Evolutionary conservation across 2,113 vertebrate species (phyloP).

Genomic region (Morphnarchus princeps): DNA sequence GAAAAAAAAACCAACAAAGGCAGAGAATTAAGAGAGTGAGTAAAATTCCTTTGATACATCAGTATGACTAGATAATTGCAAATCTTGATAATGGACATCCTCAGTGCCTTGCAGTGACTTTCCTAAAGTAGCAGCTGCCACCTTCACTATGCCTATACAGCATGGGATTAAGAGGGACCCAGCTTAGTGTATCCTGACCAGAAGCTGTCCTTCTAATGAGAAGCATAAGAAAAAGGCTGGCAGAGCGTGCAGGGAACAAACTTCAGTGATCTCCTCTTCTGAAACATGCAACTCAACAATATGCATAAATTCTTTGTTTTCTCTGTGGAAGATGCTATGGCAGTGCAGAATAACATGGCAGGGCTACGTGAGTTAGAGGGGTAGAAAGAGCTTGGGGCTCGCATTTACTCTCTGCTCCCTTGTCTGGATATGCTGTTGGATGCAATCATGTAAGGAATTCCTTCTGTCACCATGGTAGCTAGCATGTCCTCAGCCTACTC

Average conservation of each 20-base stretch:
- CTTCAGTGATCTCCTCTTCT: background rate
- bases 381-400: background rate
- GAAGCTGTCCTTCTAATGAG: background rate
- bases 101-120: background rate
- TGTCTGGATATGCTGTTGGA: background rate
- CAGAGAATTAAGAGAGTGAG: background rate
- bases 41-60: background rate
- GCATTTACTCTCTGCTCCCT: background rate
- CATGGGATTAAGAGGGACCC: background rate
- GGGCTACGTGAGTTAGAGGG: accelerated
- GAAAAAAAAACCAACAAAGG: background rate
- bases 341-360: background rate
- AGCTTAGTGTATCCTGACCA: background rate
- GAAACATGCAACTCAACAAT: background rate
- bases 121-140: background rate
- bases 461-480: background rate
- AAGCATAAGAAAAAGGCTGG: background rate
- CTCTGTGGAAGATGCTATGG: background rate
- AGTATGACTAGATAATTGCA: background rate
- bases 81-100: background rate
- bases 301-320: background rate
- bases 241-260: background rate
- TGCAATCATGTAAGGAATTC: background rate
- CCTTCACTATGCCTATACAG: background rate
- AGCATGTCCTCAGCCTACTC: background rate